Percentiles rank a stretch among this genome's conserved stretches.
Conservation (phyloP, 2,113 vertebrate genomes). For the Corythaeola cristata region DNA sequence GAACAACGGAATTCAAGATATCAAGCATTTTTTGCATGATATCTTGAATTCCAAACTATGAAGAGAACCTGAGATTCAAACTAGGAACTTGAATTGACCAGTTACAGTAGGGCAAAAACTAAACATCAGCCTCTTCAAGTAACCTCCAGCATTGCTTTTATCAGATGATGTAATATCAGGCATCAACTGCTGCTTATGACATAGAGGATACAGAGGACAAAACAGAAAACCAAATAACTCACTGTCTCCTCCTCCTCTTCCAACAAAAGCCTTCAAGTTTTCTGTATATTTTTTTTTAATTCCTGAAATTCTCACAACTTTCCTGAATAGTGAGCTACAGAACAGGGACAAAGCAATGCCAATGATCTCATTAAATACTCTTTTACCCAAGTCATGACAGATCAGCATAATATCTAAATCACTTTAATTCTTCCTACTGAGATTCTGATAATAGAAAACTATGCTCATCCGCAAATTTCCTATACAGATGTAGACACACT, state of each 20-base stretch:
- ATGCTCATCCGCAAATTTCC: neutral
- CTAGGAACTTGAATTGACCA: neutral
- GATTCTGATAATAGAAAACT: conserved; percentile 24
- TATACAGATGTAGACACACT: neutral
- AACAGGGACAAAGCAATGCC: neutral
- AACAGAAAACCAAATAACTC: neutral
- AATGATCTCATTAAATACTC: neutral
- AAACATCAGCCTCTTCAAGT: neutral
- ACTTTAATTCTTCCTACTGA: neutral
- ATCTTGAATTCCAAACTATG: neutral
- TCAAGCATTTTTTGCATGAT: neutral
- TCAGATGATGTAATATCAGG: neutral
- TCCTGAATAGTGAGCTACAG: neutral
- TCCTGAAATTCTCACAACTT: neutral
- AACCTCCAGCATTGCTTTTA: neutral
- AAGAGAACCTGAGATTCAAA: neutral
- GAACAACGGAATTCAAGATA: neutral
- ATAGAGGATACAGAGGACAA: neutral
- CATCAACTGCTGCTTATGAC: neutral
- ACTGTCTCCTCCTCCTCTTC: neutral
- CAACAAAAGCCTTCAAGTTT: neutral
- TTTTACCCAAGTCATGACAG: neutral
- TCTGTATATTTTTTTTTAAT: neutral
- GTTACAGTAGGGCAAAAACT: neutral
- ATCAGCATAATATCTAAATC: conserved; percentile 20